Conservation (phyloP, 37 sponge, comb jelly and placozoan genomes). For the Chondrosia reniformis region DNA sequence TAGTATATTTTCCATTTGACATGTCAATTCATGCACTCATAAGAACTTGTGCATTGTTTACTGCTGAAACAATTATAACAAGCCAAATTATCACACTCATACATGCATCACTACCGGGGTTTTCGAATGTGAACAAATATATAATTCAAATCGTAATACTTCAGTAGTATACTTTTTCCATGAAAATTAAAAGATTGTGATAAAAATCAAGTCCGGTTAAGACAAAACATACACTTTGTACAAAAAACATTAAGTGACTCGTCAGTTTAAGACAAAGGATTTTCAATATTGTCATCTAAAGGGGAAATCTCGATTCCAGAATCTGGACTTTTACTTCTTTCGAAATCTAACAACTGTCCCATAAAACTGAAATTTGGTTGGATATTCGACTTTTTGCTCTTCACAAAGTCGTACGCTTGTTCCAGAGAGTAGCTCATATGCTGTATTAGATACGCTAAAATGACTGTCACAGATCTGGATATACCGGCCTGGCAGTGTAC, state of each 20-base stretch:
- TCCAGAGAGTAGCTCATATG: slow-evolving; percentile 55
- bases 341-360: slow-evolving; percentile 83
- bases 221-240: background rate
- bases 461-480: slow-evolving; percentile 84
- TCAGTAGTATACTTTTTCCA: background rate
- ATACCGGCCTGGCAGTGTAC: slow-evolving; percentile 92
- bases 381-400: slow-evolving; percentile 61
- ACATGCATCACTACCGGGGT: no score
- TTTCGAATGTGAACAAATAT: no score
- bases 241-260: background rate
- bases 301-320: slow-evolving; percentile 42
- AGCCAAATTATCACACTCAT: no score
- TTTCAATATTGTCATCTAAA: background rate
- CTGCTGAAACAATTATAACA: no score
- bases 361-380: slow-evolving; percentile 89
- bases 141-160: background rate
- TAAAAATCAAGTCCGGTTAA: background rate
- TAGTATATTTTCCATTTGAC: no score
- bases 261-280: background rate
- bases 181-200: no score
- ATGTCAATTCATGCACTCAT: no score
- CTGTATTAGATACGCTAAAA: slow-evolving; percentile 87
- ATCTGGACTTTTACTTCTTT: slow-evolving; percentile 37
- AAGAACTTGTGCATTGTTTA: no score
- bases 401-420: slow-evolving; percentile 78